Evolutionary conservation across 2,113 vertebrate species (phyloP), one percentile per base, ranked within the genome.

Genomic region (Sisor rabdophorus): DNA sequence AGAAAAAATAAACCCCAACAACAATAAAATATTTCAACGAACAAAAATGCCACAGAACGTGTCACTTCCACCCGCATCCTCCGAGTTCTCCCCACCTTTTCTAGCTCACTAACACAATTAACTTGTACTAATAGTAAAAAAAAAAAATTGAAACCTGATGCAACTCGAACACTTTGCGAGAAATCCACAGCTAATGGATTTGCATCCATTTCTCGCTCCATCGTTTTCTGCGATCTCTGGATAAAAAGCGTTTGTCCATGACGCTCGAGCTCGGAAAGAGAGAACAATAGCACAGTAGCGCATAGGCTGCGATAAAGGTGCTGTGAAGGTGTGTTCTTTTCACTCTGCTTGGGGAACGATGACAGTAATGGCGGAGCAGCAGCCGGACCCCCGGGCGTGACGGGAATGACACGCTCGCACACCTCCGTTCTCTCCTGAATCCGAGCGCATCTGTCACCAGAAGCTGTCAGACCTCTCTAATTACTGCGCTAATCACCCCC

Each of bases 11-110:
- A 48, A 16, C 3, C 24, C 10, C 15, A 2, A 32, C 44, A 24
- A 6, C 13, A 16, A 10, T 1, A 20, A 63, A 47, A 47, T 9
- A 50, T 44, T 44, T 44, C 9, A 44, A 44, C 40, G 40, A 67
- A 2, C 47, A 26, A 2, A 79, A 75, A 86, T 75, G 80, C 81
- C 82, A 79, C 40, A 3, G 32, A 44, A 81, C 85, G 75, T 86
- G 83, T 85, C 84, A 87, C 83, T n/a, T 67, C 78, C 82, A 80
- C 87, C 85, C 83, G 87, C 86, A 73, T 81, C 70, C 15, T 52
- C 28, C 16, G 40, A 75, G 81, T 19, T 55, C 48, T 60, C 17
- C 60, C 24, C 24, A 53, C 22, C 19, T 50, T 12, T 60, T 44
- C 28, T 67, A 58, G 64, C 75, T 69, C 64, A 60, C 28, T 59